phyloP scores from a whole-genome alignment of 1,140 invertebrate species.

The Muscidifurax raptorellus region DNA sequence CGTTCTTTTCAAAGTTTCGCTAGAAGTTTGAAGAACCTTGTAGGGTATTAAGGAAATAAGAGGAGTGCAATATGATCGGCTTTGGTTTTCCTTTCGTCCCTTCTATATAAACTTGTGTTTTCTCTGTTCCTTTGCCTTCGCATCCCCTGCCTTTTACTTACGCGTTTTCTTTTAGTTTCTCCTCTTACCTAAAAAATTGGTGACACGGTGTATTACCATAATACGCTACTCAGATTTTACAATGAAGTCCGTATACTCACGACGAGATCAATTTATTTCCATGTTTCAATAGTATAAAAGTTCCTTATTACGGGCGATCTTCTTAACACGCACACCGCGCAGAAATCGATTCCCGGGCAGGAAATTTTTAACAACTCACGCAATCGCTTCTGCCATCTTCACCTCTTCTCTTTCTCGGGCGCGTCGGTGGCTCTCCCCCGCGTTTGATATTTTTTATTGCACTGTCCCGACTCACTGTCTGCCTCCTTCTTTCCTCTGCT shows the following conservation, averaged over 20 bases:
- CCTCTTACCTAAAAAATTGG: background rate
- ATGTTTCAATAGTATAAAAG: too few species aligned
- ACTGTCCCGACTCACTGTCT: constrained; percentile 50
- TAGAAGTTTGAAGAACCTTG: constrained; percentile 41
- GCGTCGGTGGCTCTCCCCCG: background rate
- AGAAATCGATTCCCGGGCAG: background rate
- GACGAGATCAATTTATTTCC: too few species aligned
- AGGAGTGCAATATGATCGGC: constrained; percentile 37
- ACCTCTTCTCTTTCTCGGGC: background rate
- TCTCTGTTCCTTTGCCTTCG: too few species aligned
- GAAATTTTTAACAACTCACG: constrained; percentile 25
- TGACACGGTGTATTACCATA: too few species aligned
- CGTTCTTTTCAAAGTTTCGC: constrained; percentile 35
- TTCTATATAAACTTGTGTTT: background rate
- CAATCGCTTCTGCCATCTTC: constrained; percentile 47
- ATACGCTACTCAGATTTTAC: too few species aligned
- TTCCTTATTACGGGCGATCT: too few species aligned
- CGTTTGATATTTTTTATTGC: constrained; percentile 48
- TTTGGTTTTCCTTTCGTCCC: background rate
- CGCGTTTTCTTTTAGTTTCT: background rate
- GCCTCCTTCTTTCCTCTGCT: constrained; percentile 43
- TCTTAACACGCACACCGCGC: too few species aligned
- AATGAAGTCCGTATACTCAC: too few species aligned
- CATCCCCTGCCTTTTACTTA: background rate
- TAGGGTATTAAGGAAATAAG: constrained; percentile 42